Percentiles rank a stretch among this genome's conserved stretches.
phyloP scores from a whole-genome alignment of 1,140 invertebrate genomes.

The Drosophila tristis region DNA sequence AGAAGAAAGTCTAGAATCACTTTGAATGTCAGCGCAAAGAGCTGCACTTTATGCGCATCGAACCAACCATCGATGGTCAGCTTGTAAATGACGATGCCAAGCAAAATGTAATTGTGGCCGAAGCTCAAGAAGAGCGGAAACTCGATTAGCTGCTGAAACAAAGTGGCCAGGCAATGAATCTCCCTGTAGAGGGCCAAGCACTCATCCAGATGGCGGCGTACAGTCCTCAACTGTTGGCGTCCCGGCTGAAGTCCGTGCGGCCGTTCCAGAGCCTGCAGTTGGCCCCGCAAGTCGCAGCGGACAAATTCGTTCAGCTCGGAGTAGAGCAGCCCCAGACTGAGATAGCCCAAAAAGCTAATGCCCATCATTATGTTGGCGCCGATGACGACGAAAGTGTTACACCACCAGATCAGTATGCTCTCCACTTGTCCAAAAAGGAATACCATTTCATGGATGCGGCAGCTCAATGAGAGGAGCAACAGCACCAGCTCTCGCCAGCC shows the following conservation, averaged over 20 bases:
- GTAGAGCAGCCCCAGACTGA: slow-evolving; percentile 45
- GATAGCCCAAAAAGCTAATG: slow-evolving; percentile 34
- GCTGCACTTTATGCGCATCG: no score
- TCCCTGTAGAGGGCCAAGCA: slow-evolving; percentile 53
- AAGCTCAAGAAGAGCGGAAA: slow-evolving; percentile 26
- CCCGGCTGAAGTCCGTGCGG: background rate
- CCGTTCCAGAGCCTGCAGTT: slow-evolving; percentile 12
- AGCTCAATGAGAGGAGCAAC: slow-evolving; percentile 6
- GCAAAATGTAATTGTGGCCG: slow-evolving; percentile 10
- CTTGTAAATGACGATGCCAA: slow-evolving; percentile 3
- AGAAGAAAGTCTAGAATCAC: slow-evolving; percentile 47
- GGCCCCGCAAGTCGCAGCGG: background rate
- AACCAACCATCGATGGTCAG: background rate
- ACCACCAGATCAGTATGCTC: background rate
- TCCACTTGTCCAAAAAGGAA: background rate
- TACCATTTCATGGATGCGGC: slow-evolving; percentile 7
- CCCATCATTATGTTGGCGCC: slow-evolving; percentile 21
- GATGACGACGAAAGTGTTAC: background rate
- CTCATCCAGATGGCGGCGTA: slow-evolving; percentile 15
- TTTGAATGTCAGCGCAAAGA: background rate
- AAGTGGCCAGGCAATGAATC: slow-evolving; percentile 17
- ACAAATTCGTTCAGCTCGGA: slow-evolving; percentile 43
- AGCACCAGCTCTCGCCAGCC: slow-evolving; percentile 32
- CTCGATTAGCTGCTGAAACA: slow-evolving; percentile 33
- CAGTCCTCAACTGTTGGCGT: background rate